A percentile compares a stretch with the other conserved stretches of the same genome.
Conservation (phyloP, 2,888 invertebrate species). For the Drosophila infuscata region DNA sequence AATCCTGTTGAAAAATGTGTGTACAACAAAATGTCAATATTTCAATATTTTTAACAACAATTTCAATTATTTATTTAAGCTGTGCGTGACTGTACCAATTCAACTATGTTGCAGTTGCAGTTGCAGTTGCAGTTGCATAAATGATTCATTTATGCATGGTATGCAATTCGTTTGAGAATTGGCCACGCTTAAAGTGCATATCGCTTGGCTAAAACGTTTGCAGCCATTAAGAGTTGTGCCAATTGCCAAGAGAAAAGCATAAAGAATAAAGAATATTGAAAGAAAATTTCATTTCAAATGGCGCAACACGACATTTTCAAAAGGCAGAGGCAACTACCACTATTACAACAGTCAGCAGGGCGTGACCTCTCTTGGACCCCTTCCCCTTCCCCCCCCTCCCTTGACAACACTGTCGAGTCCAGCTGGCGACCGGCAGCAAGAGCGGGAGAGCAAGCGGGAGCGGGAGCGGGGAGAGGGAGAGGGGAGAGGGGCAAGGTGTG, state of each 20-base stretch:
- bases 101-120: background rate
- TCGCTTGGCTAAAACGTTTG: constrained; percentile 28
- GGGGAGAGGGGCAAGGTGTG: constrained; percentile 58
- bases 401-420: constrained; percentile 7
- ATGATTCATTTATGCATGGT: background rate
- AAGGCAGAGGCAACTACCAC: constrained; percentile 17
- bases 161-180: background rate
- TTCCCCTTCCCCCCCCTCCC: too few relatives aligned
- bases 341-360: constrained; percentile 27
- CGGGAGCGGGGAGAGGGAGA: background rate
- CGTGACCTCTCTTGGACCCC: constrained; percentile 28
- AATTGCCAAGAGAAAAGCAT: constrained; percentile 37
- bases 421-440: constrained; percentile 20
- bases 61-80: background rate
- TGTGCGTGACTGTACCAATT: background rate
- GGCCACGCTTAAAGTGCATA: constrained; percentile 22
- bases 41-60: background rate
- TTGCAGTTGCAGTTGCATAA: background rate
- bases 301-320: constrained; percentile 60
- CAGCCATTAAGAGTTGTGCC: constrained; percentile 45
- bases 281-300: constrained; percentile 78
- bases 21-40: background rate
- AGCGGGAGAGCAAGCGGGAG: too few relatives aligned
- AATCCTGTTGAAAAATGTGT: background rate
- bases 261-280: constrained; percentile 42